Evolutionary conservation across 2,113 vertebrate species (phyloP).

Genomic region (Pelusios castaneus): DNA sequence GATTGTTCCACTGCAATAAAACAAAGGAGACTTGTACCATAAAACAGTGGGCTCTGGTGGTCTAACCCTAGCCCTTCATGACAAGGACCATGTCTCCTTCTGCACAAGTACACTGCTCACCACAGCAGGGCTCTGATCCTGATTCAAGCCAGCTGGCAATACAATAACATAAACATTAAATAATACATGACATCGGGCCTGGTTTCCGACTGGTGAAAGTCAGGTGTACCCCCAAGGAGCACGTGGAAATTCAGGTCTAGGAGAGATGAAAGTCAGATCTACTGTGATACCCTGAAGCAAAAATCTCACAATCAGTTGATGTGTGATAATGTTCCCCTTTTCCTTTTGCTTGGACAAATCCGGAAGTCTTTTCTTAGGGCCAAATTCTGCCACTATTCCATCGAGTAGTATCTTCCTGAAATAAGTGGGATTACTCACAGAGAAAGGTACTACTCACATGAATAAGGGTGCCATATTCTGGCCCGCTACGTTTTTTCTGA

Average conservation of each 20-base stretch:
- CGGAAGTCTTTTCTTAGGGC: not conserved
- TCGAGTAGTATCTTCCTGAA: not conserved
- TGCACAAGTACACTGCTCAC: not conserved
- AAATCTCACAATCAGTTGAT: not conserved
- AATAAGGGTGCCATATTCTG: rapidly evolving
- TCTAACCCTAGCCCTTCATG: not conserved
- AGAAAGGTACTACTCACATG: not conserved
- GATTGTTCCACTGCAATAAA: rapidly evolving
- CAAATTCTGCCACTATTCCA: not conserved
- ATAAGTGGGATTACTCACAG: not conserved
- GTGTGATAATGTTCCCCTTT: not conserved
- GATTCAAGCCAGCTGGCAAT: not conserved
- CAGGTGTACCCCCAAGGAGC: not conserved
- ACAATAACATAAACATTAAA: not conserved
- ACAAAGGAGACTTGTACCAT: not conserved
- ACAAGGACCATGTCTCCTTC: not conserved
- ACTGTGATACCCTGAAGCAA: not conserved
- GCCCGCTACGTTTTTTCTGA: not conserved
- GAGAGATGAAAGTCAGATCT: not conserved
- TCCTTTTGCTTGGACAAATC: not conserved
- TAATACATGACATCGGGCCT: not conserved
- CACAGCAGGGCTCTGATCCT: not conserved
- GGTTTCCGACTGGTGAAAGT: not conserved
- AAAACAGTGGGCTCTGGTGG: not conserved
- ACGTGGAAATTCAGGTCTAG: not conserved